Conservation (phyloP, 2,888 invertebrate species). For the Oxystoma pomonae region DNA sequence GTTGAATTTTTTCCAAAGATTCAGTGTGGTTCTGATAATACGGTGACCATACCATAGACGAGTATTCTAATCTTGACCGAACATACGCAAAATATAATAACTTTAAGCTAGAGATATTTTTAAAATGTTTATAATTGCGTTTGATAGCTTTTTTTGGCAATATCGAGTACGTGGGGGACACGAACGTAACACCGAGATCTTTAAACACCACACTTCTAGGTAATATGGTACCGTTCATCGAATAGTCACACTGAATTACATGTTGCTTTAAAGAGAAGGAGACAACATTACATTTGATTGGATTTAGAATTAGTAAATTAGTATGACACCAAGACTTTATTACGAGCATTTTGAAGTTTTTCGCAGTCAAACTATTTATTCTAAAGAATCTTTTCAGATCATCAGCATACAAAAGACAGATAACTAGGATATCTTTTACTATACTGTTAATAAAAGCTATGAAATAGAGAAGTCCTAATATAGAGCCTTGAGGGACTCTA, state of each 20-base stretch:
- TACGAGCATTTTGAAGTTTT: not conserved
- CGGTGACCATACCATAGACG: not conserved
- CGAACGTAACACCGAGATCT: not conserved
- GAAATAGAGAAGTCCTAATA: too few species aligned
- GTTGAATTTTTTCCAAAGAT: not conserved
- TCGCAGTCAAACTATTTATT: too few species aligned
- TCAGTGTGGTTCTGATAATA: not conserved
- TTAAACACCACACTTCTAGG: not conserved
- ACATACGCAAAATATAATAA: not conserved
- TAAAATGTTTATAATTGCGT: too few species aligned
- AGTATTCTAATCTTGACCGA: not conserved
- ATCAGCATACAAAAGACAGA: too few species aligned
- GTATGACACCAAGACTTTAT: not conserved
- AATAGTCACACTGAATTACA: not conserved
- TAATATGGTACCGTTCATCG: not conserved
- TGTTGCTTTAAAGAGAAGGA: not conserved
- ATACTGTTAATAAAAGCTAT: too few species aligned
- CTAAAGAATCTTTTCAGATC: too few species aligned
- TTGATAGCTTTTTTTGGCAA: not conserved
- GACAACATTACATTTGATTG: not conserved
- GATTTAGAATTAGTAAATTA: not conserved
- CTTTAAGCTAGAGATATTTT: not conserved
- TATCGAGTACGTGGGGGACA: not conserved
- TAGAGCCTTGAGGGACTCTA: too few species aligned
- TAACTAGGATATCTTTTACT: too few species aligned